Evolutionary conservation across 64 coral and sea anemone genomes (phyloP), one percentile per base, ranked within the genome.

Genomic region (Stichodactyla mertensii): DNA sequence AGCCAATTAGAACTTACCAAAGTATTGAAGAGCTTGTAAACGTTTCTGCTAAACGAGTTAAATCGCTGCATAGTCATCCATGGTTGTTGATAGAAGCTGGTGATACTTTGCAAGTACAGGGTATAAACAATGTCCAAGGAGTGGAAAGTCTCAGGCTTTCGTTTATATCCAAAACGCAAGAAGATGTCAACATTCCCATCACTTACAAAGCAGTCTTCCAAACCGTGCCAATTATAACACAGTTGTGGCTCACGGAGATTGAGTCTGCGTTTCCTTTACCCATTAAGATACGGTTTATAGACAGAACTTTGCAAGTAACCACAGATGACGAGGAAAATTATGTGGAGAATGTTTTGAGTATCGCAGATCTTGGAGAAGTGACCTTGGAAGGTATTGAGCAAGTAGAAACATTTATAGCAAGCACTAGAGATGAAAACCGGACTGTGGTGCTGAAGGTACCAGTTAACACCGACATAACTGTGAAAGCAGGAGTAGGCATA

Each of bases 281-380:
- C 13, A 22, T 85, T 4, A 85, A 18, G 16, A 55, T 85, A 19
- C 19, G 54, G 61, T 85, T 85, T 27, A 85, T 59, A 16, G 83
- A 85, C 55, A 14, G 61, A 64, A 85, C 83, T 15, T 16, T 85
- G 60, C 4, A 85, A 52, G 26, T 85, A 5, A 81, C 52, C 16
- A 6, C 69, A 31, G 69, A 26, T 23, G 60, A 85, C 14, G 15
- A 28, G 0, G 83, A 31, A 0, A 11, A 5, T 22, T 55, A 4
- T 24, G 6, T 4, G 12, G 82, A 84, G 27, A 14, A 58, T 7
- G 2, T 61, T 16, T 85, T 36, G 10, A 85, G n/a, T 20, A 61
- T 85, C 15, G 83, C 83, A 36, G 83, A 85, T 14, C 60, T 85
- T 61, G 83, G 83, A 6, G 60, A 64, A 6, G 83, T 85, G 4